phyloP scores from a whole-genome alignment of 1,140 invertebrate genomes.

The Bombus haemorrhoidalis region DNA sequence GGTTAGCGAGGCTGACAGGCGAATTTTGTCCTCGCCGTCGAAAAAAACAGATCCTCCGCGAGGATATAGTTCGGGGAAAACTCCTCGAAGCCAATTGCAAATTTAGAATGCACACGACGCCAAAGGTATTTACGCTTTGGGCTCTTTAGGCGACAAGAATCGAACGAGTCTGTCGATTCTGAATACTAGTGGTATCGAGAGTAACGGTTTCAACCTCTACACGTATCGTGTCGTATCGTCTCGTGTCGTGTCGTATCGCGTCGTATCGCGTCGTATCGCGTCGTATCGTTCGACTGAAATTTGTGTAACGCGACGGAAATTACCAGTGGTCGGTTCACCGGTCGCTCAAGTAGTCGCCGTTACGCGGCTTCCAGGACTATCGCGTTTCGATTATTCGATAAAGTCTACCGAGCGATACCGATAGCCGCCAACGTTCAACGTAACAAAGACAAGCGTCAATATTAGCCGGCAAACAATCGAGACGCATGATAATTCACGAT shows the following conservation, averaged over 20 bases:
- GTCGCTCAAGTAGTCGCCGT: background rate
- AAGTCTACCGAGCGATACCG: background rate
- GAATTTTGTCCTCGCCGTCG: too few species aligned
- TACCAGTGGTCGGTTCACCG: background rate
- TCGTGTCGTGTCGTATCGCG: too few species aligned
- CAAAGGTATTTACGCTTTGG: too few species aligned
- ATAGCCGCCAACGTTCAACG: background rate
- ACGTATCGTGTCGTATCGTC: too few species aligned
- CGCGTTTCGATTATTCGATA: conserved; percentile 15
- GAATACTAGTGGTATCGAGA: background rate
- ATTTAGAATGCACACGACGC: too few species aligned
- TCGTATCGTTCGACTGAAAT: background rate
- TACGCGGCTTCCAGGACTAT: background rate
- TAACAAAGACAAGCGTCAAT: conserved; percentile 18
- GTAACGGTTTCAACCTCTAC: background rate
- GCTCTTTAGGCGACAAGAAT: background rate
- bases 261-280: too few species aligned
- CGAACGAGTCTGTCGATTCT: background rate
- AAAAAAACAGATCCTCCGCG: too few species aligned
- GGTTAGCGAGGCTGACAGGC: too few species aligned
- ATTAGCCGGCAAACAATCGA: conserved; percentile 10
- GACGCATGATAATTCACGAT: background rate
- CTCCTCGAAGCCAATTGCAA: too few species aligned
- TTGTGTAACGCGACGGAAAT: background rate
- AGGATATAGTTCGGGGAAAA: too few species aligned